Evolutionary conservation across 1,140 invertebrate genomes (phyloP).

Genomic region (Bombus huntii): DNA sequence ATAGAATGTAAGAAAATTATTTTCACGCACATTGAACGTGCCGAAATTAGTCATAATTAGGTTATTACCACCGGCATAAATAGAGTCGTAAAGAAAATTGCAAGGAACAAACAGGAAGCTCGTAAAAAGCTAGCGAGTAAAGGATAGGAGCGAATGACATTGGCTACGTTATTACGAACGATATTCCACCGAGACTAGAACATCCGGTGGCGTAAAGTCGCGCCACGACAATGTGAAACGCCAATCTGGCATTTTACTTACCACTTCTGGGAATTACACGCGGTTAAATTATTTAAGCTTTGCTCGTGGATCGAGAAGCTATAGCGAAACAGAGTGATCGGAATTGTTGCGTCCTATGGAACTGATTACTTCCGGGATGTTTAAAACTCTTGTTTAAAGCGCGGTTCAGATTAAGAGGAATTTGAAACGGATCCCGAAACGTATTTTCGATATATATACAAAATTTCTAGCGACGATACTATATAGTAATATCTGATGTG

Average conservation of each 20-base stretch:
- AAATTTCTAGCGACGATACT: too few relatives aligned
- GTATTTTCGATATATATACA: too few relatives aligned
- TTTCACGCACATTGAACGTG: too few relatives aligned
- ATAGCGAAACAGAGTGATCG: background rate
- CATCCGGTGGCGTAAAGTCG: slow-evolving; percentile 21
- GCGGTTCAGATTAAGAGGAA: background rate
- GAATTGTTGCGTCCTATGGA: background rate
- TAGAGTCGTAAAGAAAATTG: background rate
- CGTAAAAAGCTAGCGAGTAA: background rate
- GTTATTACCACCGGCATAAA: background rate
- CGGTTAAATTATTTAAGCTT: slow-evolving; percentile 25
- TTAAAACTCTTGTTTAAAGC: background rate
- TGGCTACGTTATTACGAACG: background rate
- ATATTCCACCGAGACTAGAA: background rate
- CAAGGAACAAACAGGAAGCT: background rate
- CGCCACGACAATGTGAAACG: slow-evolving; percentile 4
- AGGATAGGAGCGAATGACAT: too few relatives aligned
- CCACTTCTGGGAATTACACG: slow-evolving; percentile 33
- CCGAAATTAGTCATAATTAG: background rate
- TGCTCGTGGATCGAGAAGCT: too few relatives aligned
- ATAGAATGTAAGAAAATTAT: too few relatives aligned
- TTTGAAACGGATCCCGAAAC: too few relatives aligned
- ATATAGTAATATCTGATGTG: background rate
- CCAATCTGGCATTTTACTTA: background rate
- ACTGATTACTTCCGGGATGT: too few relatives aligned